Evolutionary conservation across 2,113 vertebrate species (phyloP), one percentile per base, ranked within the genome.

Genomic region (Indicator indicator): DNA sequence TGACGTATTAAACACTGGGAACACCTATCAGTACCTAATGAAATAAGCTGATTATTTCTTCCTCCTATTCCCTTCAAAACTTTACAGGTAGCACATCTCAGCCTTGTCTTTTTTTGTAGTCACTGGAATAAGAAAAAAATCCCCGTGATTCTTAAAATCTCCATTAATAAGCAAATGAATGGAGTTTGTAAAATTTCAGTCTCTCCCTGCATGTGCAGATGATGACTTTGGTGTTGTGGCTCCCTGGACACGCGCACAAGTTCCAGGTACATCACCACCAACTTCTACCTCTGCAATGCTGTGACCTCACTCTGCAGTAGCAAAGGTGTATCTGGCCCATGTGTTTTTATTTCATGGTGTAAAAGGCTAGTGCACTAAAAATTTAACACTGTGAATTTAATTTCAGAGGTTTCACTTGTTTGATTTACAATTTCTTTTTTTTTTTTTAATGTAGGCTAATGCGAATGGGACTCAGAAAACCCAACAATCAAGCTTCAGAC

Each of bases 31-130:
- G 63, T 30, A 89, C 71, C 87, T 60, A 64, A 38, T 14, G 33
- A 95, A 94, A 92, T 86, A 93, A 96, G 88, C 73, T 64, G 79
- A 86, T 94, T 93, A 94, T 81, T 95, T 81, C 83, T 83, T 67
- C 69, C 28, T 90, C 52, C 88, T 81, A 16, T 88, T 93, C 55
- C 8, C n/a, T 78, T 44, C 76, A 68, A 84, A 92, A 91, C 48
- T 90, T 95, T 84, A 44, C 16, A 60, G 38, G 65, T 48, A 75
- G 73, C 16, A 81, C 56, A 93, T 86, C 83, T 86, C 48, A 86
- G 67, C 27, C 19, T 82, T 8, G 1, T 46, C 30, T 42, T 58
- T 59, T 55, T 18, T 6, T 14, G 20, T 21, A 56, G 4, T 54
- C 8, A 67, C 16, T 9, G 5, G 20, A 80, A 46, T 36, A 83